Evolutionary conservation across 2,113 vertebrate species (phyloP).

Genomic region (Miniopterus natalensis): DNA sequence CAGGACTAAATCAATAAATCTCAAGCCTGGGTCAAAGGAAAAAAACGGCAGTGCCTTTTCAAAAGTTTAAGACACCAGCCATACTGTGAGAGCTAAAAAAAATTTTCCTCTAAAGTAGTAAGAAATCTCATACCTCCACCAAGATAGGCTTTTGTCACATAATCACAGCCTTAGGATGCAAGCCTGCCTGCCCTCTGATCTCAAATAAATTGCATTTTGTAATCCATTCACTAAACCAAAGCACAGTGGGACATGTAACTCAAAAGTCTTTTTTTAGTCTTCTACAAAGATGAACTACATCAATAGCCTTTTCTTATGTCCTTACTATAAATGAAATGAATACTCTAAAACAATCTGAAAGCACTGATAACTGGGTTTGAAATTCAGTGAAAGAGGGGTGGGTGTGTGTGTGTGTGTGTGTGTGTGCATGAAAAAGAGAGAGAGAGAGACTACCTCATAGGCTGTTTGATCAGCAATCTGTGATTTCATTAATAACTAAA

Average conservation of each 20-base stretch:
- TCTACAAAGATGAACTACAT: constrained; percentile 51
- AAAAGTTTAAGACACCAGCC: constrained; percentile 55
- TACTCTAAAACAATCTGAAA: constrained; percentile 66
- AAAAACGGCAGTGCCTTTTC: not conserved
- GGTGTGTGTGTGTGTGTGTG: not conserved
- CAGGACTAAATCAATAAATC: constrained; percentile 51
- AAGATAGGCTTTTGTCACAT: constrained; percentile 21
- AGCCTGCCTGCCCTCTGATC: constrained; percentile 46
- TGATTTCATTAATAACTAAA: constrained; percentile 53
- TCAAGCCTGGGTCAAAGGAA: constrained; percentile 23
- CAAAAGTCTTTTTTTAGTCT: constrained; percentile 46
- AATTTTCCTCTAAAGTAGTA: constrained; percentile 20
- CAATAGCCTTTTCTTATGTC: constrained; percentile 26
- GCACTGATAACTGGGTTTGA: not conserved
- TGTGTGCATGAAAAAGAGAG: not conserved
- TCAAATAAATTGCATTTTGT: constrained; percentile 61
- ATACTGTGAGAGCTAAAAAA: constrained; percentile 5
- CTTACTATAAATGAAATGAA: constrained; percentile 51
- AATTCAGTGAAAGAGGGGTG: not conserved
- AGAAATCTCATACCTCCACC: constrained; percentile 29
- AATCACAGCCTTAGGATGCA: constrained; percentile 44
- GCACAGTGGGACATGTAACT: not conserved
- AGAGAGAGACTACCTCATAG: not conserved
- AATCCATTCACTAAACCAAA: constrained; percentile 63
- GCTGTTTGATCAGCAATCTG: not conserved